Evolutionary conservation across 2,888 invertebrate genomes (phyloP), one percentile per base, ranked within the genome.

Genomic region (Digitonthophagus gazella): DNA sequence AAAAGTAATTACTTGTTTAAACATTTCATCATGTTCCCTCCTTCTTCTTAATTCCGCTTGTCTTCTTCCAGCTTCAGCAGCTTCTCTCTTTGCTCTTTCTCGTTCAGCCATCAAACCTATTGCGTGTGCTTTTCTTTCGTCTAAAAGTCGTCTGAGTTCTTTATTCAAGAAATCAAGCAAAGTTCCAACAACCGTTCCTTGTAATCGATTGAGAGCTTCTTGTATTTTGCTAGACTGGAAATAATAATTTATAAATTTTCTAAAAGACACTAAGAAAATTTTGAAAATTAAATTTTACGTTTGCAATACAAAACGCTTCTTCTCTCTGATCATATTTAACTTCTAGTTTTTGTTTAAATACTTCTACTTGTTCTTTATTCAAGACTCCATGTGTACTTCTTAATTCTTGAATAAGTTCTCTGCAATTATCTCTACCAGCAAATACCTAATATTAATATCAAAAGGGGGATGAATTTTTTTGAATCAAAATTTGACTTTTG

Each of bases 71-170:
- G 92, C 91, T 80, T 95, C 95, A 5, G 88, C 90, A 0, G 94
- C 93, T 80, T 95, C 95, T 0, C 92, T 85, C 78, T 89, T 88
- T 72, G 88, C 84, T 72, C 93, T 86, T 76, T 93, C 91, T 22
- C 92, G 85, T 76, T 94, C 93, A 0, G 93, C 92, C 55, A 95
- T 82, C 74, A 95, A 84, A 19, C 91, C 89, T 78, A 91, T 88
- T 0, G 93, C 93, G 75, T 95, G 94, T 11, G 92, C 89, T 69
- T 89, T 86, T 3, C 93, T 85, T 79, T 95, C 94, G 74, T 93
- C 92, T 71, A 91, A 86, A 0, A 96, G 83, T 8, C 93, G 85
- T 8, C 88, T 81, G 72, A 95, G 84, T 81, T 96, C 95, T 79
- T 95, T 91, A 79, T 90, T 89, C 14, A 96, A 83, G 80, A 89